Evolutionary conservation across 1,140 invertebrate species (phyloP), one percentile per base, ranked within the genome.

Genomic region (Drosophila kikkawai): DNA sequence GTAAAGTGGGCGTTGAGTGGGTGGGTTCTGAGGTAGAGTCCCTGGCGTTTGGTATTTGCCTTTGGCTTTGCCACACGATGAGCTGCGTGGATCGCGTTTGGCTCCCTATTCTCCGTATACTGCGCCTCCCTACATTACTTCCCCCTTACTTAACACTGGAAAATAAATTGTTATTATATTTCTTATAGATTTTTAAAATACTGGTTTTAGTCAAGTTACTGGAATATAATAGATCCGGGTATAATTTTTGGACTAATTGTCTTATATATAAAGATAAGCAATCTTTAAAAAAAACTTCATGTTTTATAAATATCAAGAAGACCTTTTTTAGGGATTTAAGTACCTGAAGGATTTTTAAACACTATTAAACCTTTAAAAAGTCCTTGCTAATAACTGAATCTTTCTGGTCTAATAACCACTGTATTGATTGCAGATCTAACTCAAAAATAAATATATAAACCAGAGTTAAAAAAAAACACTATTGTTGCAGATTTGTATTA

Each of bases 1-100:
- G 57, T 22, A 2, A 2, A 26, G 6, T 17, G 56, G 41, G n/a
- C 12, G 12, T 59, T 15, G 42, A 11, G 17, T 29, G 22, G 26
- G 11, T 29, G 22, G 41, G 26, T 34, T 13, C 3, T 44, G 32
- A 36, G 37, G 36, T 47, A 51, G 37, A 39, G 65, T 70, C 66
- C 48, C 66, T 17, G 29, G 51, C 65, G 53, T 73, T 73, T 71
- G 66, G 67, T 67, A 67, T 67, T 70, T 67, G 32, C 48, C 66
- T 71, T 50, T 58, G 69, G 53, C 44, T 73, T 73, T 73, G 69
- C 69, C 69, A 73, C 51, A 71, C 67, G 69, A 71, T 50, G 66
- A 78, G 75, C 50, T 69, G 75, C 64, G 44, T 68, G 75, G 44
- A 68, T 63, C 65, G 75, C 65, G 48, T 51, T 50, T 50, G 56